These are phyloP conservation scores for Eueremaeus valkanovi DNA, from an alignment of 2,888 invertebrate species.

Conservation along the genomic window DNA sequence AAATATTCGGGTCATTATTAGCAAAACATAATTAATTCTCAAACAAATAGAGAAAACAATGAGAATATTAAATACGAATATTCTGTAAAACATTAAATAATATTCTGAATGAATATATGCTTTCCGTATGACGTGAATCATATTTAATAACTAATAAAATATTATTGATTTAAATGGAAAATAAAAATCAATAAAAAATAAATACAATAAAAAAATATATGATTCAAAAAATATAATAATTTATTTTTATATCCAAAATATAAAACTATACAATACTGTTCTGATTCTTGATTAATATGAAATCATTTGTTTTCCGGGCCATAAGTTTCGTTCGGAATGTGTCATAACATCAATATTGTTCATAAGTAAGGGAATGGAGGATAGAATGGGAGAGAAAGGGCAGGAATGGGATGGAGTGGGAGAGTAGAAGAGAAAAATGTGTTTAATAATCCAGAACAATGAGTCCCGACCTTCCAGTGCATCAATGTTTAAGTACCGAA, in stretches of 20 bases:
- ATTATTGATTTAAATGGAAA: too few relatives aligned
- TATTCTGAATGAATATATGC: too few relatives aligned
- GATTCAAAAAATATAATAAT: neutral
- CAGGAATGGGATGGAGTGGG: neutral
- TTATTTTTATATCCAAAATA: neutral
- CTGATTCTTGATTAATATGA: conserved; percentile 7
- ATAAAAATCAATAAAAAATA: too few relatives aligned
- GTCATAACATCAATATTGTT: neutral
- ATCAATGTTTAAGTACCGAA: neutral
- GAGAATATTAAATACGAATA: too few relatives aligned
- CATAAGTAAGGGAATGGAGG: too few relatives aligned
- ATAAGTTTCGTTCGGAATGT: neutral
- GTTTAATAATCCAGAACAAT: conserved; percentile 15
- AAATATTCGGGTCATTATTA: too few relatives aligned
- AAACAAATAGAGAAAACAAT: too few relatives aligned
- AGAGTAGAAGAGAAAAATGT: neutral
- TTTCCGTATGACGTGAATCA: too few relatives aligned
- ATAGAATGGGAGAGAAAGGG: neutral
- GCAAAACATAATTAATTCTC: too few relatives aligned
- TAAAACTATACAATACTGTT: conserved; percentile 7
- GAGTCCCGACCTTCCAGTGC: neutral
- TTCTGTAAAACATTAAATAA: too few relatives aligned
- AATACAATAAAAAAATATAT: neutral
- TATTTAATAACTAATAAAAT: too few relatives aligned
- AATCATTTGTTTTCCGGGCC: neutral